Percentiles rank a stretch among this genome's conserved stretches.
Evolutionary conservation across 1,140 invertebrate genomes (phyloP).

Genomic region (Dendroctonus valens): DNA sequence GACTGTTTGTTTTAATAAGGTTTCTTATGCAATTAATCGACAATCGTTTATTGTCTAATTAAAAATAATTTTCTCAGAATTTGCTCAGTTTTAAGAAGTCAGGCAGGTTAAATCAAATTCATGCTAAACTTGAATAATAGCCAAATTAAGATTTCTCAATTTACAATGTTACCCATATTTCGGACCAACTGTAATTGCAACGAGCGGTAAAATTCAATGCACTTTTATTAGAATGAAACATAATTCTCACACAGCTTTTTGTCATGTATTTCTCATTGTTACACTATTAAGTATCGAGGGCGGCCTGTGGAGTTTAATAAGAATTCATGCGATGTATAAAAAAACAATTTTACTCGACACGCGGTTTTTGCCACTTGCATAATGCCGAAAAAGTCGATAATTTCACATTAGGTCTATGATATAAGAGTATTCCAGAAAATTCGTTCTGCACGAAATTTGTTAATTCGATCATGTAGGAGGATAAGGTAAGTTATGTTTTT

Average conservation of each 20-base stretch:
- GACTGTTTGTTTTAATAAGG: too few species aligned
- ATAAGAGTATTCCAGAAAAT: conserved; percentile 1
- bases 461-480: not conserved
- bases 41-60: too few species aligned
- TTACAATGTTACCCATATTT: too few species aligned
- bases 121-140: too few species aligned
- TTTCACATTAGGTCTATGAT: not conserved
- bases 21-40: too few species aligned
- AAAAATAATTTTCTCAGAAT: too few species aligned
- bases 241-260: conserved; percentile 14
- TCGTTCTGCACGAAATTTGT: not conserved
- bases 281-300: conserved; percentile 10
- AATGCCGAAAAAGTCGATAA: not conserved
- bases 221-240: conserved; percentile 2
- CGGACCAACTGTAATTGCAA: not conserved
- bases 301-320: not conserved
- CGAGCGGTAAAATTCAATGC: conserved; percentile 7
- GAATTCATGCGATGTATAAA: conserved; percentile 4
- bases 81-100: too few species aligned
- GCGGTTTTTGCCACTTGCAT: not conserved
- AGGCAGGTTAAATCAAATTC: too few species aligned
- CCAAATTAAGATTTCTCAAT: too few species aligned
- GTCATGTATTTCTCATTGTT: conserved; percentile 11
- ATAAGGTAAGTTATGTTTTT: too few species aligned
- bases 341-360: conserved; percentile 1